Evolutionary conservation across 2,797 vertebrate genomes (phyloP), one percentile per base, ranked within the genome.

Genomic region (Pagetopsis macropterus): DNA sequence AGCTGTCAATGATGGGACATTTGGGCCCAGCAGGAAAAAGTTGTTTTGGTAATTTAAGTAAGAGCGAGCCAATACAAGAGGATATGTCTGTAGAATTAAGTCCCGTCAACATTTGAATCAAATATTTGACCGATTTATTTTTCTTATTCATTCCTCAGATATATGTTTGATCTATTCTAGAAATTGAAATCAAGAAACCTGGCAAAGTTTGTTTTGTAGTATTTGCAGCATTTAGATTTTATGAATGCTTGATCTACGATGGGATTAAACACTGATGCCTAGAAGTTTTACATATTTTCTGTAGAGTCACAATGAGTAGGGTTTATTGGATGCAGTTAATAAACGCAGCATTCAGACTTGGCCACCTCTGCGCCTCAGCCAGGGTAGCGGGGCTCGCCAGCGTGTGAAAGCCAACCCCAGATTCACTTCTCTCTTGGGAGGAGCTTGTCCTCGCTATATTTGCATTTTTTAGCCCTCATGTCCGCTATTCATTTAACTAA

Each of bases 1-100:
- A 23, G 43, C 62, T 63, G 59, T 80, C 21, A 41, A 1, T 52
- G 31, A 23, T 64, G 21, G 31, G 19, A 0, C 12, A 71, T 27
- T n/a, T 54, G 23, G 27, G 27, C 27, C 4, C 27, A 50, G 41
- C 54, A 51, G 43, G 1, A 0, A 71, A 46, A 8, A 2, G 17
- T 21, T 51, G 8, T 41, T 56, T 16, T 45, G 2, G 19, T 14
- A n/a, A 14, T 56, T 59, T 37, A 51, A 60, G 15, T 9, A 17
- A 2, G 10, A 0, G 8, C 0, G 33, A 37, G 33, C 31, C 9
- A 62, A 31, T 14, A 49, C 49, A 7, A 48, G 49, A 5, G 1
- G 19, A 67, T 48, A 49, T 41, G 12, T 52, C n/a, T n/a, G 15
- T 54, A 45, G 23, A 57, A 44, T 41, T 19, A 65, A 49, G 16